A percentile compares a stretch with the other conserved stretches of the same genome.
These are phyloP conservation scores for Holothuria glaberrima DNA, from an alignment of 35 echinoderm and acorn worm genomes.

Conservation along the genomic window DNA sequence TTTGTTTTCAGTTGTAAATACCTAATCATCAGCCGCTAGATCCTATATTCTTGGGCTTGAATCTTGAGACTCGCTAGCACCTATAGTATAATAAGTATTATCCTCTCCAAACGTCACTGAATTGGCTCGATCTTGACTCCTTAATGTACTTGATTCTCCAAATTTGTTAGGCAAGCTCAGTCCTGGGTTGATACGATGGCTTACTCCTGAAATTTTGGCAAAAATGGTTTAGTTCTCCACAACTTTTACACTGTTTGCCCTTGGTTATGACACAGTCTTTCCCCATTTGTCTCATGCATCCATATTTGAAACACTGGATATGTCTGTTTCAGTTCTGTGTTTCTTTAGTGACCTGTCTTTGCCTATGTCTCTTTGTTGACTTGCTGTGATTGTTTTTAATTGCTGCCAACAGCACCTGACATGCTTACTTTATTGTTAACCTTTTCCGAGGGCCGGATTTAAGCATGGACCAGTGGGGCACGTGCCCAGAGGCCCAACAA, in stretches of 20 bases:
- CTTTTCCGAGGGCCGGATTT: no score
- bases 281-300: background rate
- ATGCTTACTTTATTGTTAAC: no score
- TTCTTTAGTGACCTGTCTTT: no score
- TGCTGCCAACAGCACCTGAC: no score
- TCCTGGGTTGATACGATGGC: background rate
- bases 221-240: background rate
- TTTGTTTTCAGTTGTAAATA: background rate
- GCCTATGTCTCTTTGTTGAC: no score
- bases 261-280: conserved; percentile 1
- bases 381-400: no score
- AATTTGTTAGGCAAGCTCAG: background rate
- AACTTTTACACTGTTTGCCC: background rate
- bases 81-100: background rate
- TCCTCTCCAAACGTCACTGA: background rate
- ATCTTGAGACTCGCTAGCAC: background rate
- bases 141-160: background rate
- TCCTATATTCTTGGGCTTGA: background rate
- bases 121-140: background rate
- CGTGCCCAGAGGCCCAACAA: no score
- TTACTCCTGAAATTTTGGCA: background rate
- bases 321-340: conserved; percentile 20
- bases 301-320: background rate
- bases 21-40: background rate
- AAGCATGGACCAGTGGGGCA: no score